phyloP scores from a whole-genome alignment of 1,140 invertebrate species.

The Globodera rostochiensis region DNA sequence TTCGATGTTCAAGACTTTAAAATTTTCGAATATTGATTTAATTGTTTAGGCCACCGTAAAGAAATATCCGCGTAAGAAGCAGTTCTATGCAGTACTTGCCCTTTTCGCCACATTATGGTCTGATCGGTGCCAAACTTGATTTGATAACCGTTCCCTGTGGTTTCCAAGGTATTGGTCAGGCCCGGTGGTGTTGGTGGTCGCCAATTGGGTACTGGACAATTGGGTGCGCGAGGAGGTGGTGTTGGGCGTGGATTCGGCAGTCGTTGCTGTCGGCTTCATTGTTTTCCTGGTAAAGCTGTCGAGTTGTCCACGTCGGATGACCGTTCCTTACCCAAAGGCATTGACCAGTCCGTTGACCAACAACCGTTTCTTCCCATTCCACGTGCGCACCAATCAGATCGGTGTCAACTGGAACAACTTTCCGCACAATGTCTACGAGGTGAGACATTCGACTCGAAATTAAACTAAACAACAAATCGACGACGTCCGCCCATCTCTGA shows the following conservation, averaged over 20 bases:
- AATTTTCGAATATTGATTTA: not conserved
- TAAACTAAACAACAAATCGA: not conserved
- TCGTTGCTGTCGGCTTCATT: constrained; percentile 78
- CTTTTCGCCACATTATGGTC: constrained; percentile 80
- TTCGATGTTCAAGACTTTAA: constrained; percentile 66
- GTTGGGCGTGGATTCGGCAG: constrained; percentile 77
- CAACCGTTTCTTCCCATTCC: constrained; percentile 80
- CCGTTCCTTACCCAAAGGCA: constrained; percentile 70
- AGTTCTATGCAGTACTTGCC: constrained; percentile 77
- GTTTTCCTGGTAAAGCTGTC: constrained; percentile 75
- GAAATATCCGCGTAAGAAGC: constrained; percentile 77
- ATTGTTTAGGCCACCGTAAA: constrained; percentile 22
- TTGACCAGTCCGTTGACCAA: constrained; percentile 79
- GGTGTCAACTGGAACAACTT: constrained; percentile 37
- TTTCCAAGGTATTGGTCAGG: constrained; percentile 75
- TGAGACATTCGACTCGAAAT: constrained; percentile 10
- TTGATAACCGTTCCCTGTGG: constrained; percentile 11
- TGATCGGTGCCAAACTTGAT: constrained; percentile 36
- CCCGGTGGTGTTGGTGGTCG: constrained; percentile 78
- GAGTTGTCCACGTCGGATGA: not conserved
- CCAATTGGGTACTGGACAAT: constrained; percentile 80
- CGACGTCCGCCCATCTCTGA: not conserved
- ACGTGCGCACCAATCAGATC: constrained; percentile 79
- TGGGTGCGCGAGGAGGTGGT: constrained; percentile 89
- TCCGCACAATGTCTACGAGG: constrained; percentile 49